Conservation (phyloP, 2,888 invertebrate species). For the Agrotis puta region DNA sequence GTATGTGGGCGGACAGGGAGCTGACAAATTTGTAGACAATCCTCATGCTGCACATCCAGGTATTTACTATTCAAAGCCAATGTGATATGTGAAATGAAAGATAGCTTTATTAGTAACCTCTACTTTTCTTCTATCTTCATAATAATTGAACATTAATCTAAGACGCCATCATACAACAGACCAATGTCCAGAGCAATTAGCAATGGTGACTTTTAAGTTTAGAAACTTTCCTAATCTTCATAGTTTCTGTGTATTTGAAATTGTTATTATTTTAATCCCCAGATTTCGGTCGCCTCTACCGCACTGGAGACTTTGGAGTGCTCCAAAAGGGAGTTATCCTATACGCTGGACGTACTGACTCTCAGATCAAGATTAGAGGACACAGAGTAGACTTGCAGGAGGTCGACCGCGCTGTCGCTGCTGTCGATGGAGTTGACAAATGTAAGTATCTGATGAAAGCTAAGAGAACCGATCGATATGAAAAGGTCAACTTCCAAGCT, state of each 20-base stretch:
- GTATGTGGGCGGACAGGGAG: slow-evolving; percentile 94
- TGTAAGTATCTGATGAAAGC: slow-evolving; percentile 75
- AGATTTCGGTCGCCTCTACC: slow-evolving; percentile 94
- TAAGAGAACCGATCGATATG: not conserved
- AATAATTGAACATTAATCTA: too few relatives aligned
- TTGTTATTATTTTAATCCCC: not conserved
- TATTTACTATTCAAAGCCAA: slow-evolving; percentile 50
- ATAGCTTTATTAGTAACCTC: too few relatives aligned
- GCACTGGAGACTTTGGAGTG: slow-evolving; percentile 96
- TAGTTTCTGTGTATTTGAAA: too few relatives aligned
- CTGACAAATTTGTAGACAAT: slow-evolving; percentile 94
- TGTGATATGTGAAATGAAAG: too few relatives aligned
- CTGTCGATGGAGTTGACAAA: slow-evolving; percentile 93
- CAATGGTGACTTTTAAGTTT: too few relatives aligned
- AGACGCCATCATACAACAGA: too few relatives aligned
- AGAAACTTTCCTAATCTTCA: too few relatives aligned
- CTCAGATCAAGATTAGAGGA: slow-evolving; percentile 96
- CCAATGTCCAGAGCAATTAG: too few relatives aligned
- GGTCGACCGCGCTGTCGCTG: slow-evolving; percentile 94
- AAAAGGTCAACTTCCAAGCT: too few relatives aligned
- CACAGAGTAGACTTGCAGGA: slow-evolving; percentile 96
- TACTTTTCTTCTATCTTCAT: too few relatives aligned
- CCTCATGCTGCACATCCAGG: slow-evolving; percentile 92
- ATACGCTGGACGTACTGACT: slow-evolving; percentile 96
- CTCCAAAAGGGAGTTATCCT: slow-evolving; percentile 93